phyloP scores from a whole-genome alignment of 2,888 invertebrate species.

The Protonemura montana region DNA sequence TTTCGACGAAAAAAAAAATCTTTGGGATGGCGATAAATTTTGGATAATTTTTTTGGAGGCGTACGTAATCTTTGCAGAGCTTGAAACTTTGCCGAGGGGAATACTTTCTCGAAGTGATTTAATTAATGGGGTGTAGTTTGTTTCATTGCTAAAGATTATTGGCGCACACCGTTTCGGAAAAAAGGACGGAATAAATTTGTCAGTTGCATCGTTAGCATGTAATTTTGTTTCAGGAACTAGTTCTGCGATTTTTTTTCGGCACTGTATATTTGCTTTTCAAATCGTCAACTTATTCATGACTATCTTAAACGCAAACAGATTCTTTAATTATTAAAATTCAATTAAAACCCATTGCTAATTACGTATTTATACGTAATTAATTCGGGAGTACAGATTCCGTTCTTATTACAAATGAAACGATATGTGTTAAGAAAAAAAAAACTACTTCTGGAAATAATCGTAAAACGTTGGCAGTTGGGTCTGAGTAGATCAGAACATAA shows the following conservation, averaged over 20 bases:
- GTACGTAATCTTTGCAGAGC: neutral
- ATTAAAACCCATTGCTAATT: neutral
- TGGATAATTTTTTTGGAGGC: neutral
- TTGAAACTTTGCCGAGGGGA: neutral
- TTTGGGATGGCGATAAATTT: constrained; percentile 2
- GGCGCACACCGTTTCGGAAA: neutral
- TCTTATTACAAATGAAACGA: neutral
- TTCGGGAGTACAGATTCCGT: neutral
- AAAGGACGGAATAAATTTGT: neutral
- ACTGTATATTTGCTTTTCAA: neutral
- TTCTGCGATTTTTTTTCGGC: neutral
- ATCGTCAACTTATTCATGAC: neutral
- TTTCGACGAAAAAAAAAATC: neutral
- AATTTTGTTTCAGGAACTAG: neutral
- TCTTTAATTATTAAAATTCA: constrained; percentile 7
- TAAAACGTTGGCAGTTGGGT: neutral
- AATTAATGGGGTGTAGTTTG: neutral
- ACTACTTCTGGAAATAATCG: neutral
- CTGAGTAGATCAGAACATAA: too few species aligned
- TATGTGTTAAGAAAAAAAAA: neutral
- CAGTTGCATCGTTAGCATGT: neutral
- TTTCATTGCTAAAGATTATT: neutral
- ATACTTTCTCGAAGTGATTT: neutral
- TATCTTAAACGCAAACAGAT: neutral
- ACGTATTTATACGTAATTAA: neutral